Base-by-base conservation (phyloP, 2,797 vertebrate species). In the Yasuhikotakia modesta region DNA sequence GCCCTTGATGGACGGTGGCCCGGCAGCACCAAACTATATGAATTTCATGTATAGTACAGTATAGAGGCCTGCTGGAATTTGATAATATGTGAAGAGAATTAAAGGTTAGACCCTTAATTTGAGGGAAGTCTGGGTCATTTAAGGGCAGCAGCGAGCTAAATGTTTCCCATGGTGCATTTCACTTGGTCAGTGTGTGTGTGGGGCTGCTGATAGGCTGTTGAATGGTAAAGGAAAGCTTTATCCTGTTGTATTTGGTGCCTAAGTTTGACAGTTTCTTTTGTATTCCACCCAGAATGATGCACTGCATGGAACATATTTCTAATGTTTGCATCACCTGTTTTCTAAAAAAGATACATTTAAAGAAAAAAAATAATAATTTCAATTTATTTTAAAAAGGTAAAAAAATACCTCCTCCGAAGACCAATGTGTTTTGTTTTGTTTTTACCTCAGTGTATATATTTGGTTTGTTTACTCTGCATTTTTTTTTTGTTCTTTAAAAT, bases 351-450 rank as follows among this genome's bases (percentile, higher is more conserved):
- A 87, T 87, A 89, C 79, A 81, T 82, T 81, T 87, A 79, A 85
- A 86, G 80, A 77, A 85, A 78, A 81, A 84, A 89, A 79, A 79
- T 77, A 75, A 78, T 85, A 84, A 83, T 79, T 74, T 82, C 79
- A 87, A 79, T 84, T 69, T 43, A 48, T 84, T 89, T 87, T 87
- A 46, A 88, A 89, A 91, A 87, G 85, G 85, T 90, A 79, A 88
- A 88, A 87, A 72, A 76, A 95, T 95, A 96, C 96, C 96, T 96
- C 96, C 94, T 93, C 91, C 87, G 92, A 94, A 95, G 94, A 97
- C 95, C 95, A 96, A 96, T 96, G 94, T n/a, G n/a, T n/a, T n/a
- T n/a, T n/a, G n/a, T n/a, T n/a, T n/a, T 96, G 94, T 96, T 96
- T 93, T 97, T 97, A 98, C 96, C 96, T 98, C 96, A 96, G 91